Percentiles rank a stretch among this genome's conserved stretches.
phyloP scores from a whole-genome alignment of 2,888 invertebrate genomes.

The Meteorus colon region DNA sequence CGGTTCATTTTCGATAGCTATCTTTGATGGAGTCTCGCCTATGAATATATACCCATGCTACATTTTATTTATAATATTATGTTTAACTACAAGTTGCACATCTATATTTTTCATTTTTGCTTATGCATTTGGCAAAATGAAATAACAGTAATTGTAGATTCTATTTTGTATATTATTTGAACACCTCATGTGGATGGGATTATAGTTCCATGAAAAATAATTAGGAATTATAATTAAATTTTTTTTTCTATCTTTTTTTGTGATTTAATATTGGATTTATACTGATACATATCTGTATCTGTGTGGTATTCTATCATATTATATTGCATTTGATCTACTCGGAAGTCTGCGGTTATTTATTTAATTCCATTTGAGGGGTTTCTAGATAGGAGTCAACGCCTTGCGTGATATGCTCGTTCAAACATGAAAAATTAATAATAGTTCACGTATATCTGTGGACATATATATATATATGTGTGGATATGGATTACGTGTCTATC shows the following conservation, averaged over 20 bases:
- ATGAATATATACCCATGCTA: constrained; percentile 16
- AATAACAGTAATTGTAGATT: constrained; percentile 28
- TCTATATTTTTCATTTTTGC: constrained; percentile 10
- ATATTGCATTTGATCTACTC: constrained; percentile 27
- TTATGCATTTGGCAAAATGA: constrained; percentile 10
- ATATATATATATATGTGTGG: background rate
- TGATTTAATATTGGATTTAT: background rate
- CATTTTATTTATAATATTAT: background rate
- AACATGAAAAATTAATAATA: constrained; percentile 37
- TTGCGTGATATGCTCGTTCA: constrained; percentile 34
- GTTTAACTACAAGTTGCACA: background rate
- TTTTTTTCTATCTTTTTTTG: background rate
- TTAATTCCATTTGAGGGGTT: constrained; percentile 35
- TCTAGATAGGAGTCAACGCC: constrained; percentile 38
- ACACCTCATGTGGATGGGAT: background rate
- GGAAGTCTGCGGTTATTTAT: constrained; percentile 34
- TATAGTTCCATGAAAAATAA: constrained; percentile 12
- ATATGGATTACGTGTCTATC: constrained; percentile 9
- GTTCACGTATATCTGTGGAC: constrained; percentile 10
- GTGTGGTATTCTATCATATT: background rate
- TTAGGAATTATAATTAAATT: background rate
- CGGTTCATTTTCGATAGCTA: constrained; percentile 20
- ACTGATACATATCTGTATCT: background rate
- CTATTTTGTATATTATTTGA: constrained; percentile 10
- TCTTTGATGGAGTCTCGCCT: constrained; percentile 19